Conservation (phyloP, 2,113 vertebrate genomes). For the Hypanus sabinus region DNA sequence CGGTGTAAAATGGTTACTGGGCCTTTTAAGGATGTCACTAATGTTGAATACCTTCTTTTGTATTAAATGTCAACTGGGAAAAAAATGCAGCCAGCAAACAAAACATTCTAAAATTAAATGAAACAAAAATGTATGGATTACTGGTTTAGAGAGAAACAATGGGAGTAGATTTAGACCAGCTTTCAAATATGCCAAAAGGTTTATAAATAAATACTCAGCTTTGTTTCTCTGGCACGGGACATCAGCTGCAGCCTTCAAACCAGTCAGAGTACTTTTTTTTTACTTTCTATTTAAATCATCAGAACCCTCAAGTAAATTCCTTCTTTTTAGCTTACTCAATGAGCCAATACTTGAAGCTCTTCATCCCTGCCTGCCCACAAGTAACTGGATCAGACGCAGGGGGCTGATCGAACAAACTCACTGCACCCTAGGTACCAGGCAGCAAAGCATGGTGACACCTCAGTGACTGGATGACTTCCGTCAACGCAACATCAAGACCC, state of each 20-base stretch:
- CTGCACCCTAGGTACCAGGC: no score
- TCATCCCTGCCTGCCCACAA: no score
- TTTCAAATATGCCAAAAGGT: background rate
- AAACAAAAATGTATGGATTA: background rate
- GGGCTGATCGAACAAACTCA: no score
- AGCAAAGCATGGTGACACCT: no score
- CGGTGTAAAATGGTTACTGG: background rate
- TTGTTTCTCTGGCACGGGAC: background rate
- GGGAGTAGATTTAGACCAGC: background rate
- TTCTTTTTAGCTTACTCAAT: no score
- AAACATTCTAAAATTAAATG: background rate
- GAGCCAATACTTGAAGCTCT: no score
- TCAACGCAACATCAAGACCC: no score
- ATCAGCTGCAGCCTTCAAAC: background rate
- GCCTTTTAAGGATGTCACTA: background rate
- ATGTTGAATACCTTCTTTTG: background rate
- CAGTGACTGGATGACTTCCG: no score
- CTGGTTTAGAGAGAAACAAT: background rate
- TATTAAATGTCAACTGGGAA: background rate
- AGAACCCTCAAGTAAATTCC: background rate
- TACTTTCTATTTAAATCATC: background rate
- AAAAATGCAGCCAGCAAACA: background rate
- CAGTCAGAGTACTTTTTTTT: background rate
- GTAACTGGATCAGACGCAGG: no score
- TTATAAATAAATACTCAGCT: background rate